These are phyloP conservation scores for Lysandra coridon DNA, from an alignment of 2,888 invertebrate species.

Conservation along the genomic window DNA sequence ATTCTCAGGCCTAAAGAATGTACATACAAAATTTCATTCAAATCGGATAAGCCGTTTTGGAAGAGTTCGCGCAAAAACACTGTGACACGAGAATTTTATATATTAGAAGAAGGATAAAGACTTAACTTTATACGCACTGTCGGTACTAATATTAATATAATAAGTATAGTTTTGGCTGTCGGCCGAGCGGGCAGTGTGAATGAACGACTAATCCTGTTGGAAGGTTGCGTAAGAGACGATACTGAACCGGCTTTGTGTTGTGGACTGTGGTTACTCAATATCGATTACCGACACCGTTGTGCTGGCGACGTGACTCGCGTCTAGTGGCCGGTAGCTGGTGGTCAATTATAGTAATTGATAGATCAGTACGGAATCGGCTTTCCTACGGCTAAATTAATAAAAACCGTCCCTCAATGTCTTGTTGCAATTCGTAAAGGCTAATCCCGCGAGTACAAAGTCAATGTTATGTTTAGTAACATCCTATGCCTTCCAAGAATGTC, in stretches of 20 bases:
- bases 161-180: neutral
- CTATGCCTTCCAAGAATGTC: neutral
- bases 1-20: too few species aligned
- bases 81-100: too few species aligned
- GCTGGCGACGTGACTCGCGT: neutral
- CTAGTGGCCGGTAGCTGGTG: neutral
- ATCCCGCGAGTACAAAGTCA: too few species aligned
- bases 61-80: too few species aligned
- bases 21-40: too few species aligned
- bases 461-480: too few species aligned
- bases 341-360: neutral
- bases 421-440: too few species aligned
- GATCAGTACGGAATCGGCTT: neutral
- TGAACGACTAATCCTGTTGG: neutral
- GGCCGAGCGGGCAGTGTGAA: neutral
- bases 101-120: too few species aligned
- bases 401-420: too few species aligned
- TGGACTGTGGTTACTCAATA: neutral
- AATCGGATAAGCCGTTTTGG: too few species aligned
- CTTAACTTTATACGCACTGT: neutral
- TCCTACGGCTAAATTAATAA: too few species aligned
- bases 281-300: neutral
- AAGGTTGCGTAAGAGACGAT: neutral
- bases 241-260: neutral
- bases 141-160: neutral